These are phyloP conservation scores for Aromia moschata DNA, from an alignment of 2,888 invertebrate genomes.

Conservation along the genomic window DNA sequence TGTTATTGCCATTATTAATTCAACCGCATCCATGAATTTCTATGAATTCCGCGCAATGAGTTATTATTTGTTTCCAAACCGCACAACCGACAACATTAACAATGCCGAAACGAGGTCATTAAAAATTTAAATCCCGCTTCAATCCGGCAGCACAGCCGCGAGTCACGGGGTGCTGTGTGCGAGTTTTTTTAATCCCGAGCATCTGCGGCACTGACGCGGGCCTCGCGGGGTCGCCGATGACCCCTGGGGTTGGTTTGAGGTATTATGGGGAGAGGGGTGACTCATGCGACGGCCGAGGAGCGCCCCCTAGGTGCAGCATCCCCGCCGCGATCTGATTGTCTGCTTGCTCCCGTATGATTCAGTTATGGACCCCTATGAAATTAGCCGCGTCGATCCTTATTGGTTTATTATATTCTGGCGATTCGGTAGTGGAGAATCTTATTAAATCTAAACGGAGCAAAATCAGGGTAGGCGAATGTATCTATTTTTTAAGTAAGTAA, in stretches of 20 bases:
- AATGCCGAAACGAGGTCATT: too few species aligned
- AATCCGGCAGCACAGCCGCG: background rate
- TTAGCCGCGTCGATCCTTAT: constrained; percentile 23
- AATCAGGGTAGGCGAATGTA: too few species aligned
- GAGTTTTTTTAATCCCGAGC: constrained; percentile 27
- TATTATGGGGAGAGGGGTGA: constrained; percentile 26
- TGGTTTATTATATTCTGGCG: constrained; percentile 12
- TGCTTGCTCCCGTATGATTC: constrained; percentile 28
- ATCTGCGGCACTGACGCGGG: constrained; percentile 22
- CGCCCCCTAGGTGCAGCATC: constrained; percentile 31
- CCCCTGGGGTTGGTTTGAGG: constrained; percentile 30
- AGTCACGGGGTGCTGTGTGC: background rate
- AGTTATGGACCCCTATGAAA: constrained; percentile 27
- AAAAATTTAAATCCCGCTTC: constrained; percentile 13
- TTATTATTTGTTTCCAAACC: too few species aligned
- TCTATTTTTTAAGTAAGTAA: too few species aligned
- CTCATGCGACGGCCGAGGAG: constrained; percentile 22
- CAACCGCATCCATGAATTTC: too few species aligned
- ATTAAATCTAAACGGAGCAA: too few species aligned
- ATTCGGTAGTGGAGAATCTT: too few species aligned
- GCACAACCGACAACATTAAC: too few species aligned
- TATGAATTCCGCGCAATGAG: too few species aligned
- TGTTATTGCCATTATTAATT: too few species aligned
- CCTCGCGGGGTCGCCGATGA: constrained; percentile 23
- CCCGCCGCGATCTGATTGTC: constrained; percentile 27